phyloP scores from a whole-genome alignment of 2,113 vertebrate genomes.

The Glaucomys volans region DNA sequence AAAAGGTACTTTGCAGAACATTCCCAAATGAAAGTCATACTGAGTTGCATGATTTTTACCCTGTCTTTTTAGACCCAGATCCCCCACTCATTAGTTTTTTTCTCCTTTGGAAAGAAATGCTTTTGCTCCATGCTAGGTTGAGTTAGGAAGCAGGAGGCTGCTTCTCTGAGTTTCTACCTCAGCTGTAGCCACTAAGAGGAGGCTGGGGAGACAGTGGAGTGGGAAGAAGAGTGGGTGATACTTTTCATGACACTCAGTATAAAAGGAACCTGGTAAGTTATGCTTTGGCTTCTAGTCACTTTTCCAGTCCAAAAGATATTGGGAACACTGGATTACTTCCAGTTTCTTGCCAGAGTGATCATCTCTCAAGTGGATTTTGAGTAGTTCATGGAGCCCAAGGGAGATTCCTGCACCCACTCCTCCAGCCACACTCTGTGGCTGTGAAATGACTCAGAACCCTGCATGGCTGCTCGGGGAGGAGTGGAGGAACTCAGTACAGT shows the following conservation, averaged over 20 bases:
- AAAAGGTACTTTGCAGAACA: background rate
- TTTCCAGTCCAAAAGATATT: background rate
- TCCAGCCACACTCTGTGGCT: background rate
- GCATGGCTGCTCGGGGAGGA: background rate
- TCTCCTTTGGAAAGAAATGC: background rate
- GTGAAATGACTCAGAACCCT: background rate
- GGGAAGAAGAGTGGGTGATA: background rate
- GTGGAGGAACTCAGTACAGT: background rate
- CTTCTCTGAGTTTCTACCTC: background rate
- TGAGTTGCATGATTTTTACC: background rate
- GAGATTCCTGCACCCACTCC: background rate
- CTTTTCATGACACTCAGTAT: background rate
- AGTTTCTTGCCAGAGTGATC: background rate
- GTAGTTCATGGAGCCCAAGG: background rate
- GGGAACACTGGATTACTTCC: background rate
- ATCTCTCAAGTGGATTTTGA: background rate
- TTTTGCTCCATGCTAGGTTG: fast-evolving
- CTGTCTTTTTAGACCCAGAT: background rate
- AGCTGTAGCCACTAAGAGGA: background rate
- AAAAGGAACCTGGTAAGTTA: background rate
- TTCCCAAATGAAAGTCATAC: background rate
- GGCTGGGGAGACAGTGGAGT: fast-evolving
- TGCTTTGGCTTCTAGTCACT: background rate
- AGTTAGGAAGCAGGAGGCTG: background rate
- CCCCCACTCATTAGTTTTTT: background rate